Evolutionary conservation across 2,797 vertebrate genomes (phyloP).

Genomic region (Phrynocephalus guinanensis): DNA sequence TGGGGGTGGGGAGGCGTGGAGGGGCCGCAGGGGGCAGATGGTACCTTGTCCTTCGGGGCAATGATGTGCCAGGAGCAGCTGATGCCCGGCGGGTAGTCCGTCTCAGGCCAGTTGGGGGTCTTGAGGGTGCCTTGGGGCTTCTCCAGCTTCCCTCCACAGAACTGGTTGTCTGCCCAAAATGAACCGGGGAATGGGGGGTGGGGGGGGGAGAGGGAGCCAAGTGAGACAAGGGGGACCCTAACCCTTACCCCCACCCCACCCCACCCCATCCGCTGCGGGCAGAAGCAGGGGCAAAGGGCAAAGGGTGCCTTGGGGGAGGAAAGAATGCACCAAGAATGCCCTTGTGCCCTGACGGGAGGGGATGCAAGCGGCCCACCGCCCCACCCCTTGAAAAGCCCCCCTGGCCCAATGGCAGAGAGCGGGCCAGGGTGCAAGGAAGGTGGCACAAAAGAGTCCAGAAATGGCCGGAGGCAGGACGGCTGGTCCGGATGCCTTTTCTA

Average conservation of each 20-base stretch:
- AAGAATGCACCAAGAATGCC: too few species aligned
- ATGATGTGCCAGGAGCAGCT: conserved; percentile 94
- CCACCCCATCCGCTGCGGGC: too few species aligned
- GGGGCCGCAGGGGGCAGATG: not conserved
- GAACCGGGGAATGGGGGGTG: not conserved
- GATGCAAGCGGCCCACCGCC: too few species aligned
- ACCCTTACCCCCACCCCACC: too few species aligned
- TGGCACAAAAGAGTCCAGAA: not conserved
- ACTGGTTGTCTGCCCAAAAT: conserved; percentile 79
- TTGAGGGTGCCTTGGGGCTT: conserved; percentile 89
- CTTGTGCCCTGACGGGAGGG: too few species aligned
- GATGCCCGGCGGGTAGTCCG: conserved; percentile 88
- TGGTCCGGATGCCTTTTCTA: too few species aligned
- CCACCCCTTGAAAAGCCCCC: too few species aligned
- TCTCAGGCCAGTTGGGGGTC: conserved; percentile 92
- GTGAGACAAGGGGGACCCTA: not conserved
- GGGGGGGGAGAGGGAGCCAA: not conserved
- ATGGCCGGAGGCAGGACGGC: too few species aligned
- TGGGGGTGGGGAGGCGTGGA: not conserved
- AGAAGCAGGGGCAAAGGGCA: not conserved
- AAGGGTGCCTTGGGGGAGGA: not conserved
- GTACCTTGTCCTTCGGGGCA: conserved; percentile 85
- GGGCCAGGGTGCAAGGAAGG: too few species aligned
- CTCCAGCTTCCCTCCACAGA: conserved; percentile 89
- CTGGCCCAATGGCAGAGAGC: too few species aligned